phyloP scores from a whole-genome alignment of 2,797 vertebrate species.

The Amazona finschi region DNA sequence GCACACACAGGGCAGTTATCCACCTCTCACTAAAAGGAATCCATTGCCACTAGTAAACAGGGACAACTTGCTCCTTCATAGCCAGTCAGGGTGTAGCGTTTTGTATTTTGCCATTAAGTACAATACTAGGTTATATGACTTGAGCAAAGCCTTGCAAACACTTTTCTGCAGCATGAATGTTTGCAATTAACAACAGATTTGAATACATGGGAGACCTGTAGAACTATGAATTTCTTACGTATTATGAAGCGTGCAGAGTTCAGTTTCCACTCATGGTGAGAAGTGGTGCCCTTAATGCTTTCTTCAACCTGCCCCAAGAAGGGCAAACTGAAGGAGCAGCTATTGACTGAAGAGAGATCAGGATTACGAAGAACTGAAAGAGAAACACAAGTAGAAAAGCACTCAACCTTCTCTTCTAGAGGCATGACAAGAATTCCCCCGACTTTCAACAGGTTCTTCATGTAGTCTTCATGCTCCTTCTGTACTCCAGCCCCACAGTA shows the following conservation, averaged over 20 bases:
- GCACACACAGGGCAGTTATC: not conserved
- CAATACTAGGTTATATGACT: not conserved
- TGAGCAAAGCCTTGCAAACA: not conserved
- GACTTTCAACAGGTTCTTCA: conserved; percentile 93
- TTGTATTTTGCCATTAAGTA: not conserved
- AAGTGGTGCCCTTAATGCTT: not conserved
- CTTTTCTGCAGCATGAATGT: not conserved
- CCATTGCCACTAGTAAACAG: not conserved
- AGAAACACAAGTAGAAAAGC: not conserved
- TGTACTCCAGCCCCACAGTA: conserved; percentile 97
- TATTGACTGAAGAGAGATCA: not conserved
- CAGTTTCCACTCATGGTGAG: not conserved
- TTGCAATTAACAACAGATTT: not conserved
- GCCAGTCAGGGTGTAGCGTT: not conserved
- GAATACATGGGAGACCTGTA: not conserved
- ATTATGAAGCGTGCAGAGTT: not conserved
- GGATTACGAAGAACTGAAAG: not conserved
- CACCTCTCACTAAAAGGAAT: not conserved
- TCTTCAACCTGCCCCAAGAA: not conserved
- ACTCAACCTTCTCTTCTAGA: conserved; percentile 91
- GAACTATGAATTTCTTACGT: not conserved
- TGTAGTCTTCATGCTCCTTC: conserved; percentile 93
- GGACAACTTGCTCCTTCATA: not conserved
- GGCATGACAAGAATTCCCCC: conserved; percentile 96
- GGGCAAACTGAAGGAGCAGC: not conserved